Evolutionary conservation across 2,888 invertebrate species (phyloP).

Genomic region (Acronicta psi): DNA sequence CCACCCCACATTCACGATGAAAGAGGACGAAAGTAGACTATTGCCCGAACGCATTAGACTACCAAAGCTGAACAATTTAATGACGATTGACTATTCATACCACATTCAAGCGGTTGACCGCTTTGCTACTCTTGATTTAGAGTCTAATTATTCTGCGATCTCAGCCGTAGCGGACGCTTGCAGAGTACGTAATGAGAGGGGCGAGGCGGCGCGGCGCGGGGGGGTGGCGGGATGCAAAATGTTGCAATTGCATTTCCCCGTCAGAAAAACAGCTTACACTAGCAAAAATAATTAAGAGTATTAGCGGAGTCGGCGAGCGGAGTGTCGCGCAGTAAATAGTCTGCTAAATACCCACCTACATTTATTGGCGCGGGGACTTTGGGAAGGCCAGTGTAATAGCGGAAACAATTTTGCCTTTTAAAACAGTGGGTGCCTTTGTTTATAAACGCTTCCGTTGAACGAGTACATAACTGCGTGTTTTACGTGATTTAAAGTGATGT

Average conservation of each 20-base stretch:
- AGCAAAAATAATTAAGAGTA: conserved; percentile 89
- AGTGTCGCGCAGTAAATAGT: conserved; percentile 86
- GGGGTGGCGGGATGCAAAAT: conserved; percentile 81
- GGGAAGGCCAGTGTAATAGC: conserved; percentile 79
- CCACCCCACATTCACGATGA: conserved; percentile 45
- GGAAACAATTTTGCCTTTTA: conserved; percentile 85
- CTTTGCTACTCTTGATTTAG: conserved; percentile 87
- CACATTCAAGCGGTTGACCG: conserved; percentile 86
- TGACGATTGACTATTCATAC: conserved; percentile 89
- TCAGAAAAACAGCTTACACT: conserved; percentile 88
- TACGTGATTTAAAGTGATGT: conserved; percentile 53
- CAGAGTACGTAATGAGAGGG: conserved; percentile 83
- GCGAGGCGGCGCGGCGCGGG: conserved; percentile 57
- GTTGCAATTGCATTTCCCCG: conserved; percentile 85
- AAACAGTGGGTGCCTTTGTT: conserved; percentile 75
- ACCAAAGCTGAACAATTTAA: conserved; percentile 88
- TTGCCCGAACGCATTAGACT: conserved; percentile 80
- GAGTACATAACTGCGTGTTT: conserved; percentile 52
- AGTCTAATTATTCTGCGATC: conserved; percentile 87
- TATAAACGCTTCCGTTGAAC: conserved; percentile 64
- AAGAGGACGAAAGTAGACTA: conserved; percentile 57
- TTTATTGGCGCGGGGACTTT: conserved; percentile 83
- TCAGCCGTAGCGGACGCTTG: conserved; percentile 81
- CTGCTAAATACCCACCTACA: conserved; percentile 87
- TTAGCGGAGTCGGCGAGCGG: conserved; percentile 83